Percentiles rank a stretch among this genome's conserved stretches.
phyloP scores from a whole-genome alignment of 2,888 invertebrate genomes.

The Platycnemis pennipes region DNA sequence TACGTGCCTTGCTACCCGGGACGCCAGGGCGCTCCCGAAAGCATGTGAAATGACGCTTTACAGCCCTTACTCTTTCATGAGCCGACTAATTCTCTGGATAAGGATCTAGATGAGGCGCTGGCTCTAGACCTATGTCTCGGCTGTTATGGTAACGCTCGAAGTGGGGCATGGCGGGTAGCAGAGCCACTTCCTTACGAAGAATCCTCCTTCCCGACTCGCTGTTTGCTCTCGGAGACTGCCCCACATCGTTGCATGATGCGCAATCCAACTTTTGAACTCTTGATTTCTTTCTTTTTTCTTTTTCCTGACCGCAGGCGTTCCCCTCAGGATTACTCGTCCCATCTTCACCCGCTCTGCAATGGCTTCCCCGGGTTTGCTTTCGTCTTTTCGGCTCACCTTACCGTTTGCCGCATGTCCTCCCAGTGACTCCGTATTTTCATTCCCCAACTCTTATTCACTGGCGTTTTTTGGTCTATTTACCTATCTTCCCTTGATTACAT shows the following conservation, averaged over 20 bases:
- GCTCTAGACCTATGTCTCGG: neutral
- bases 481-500: too few relatives aligned
- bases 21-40: neutral
- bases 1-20: too few relatives aligned
- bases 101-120: neutral
- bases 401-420: too few relatives aligned
- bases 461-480: too few relatives aligned
- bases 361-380: too few relatives aligned
- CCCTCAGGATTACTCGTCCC: too few relatives aligned
- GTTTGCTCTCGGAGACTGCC: neutral
- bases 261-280: neutral
- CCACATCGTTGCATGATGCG: neutral
- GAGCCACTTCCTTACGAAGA: neutral
- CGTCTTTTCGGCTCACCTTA: too few relatives aligned
- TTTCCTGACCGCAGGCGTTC: neutral
- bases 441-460: too few relatives aligned
- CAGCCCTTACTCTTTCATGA: neutral
- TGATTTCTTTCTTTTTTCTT: neutral
- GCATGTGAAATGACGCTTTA: neutral
- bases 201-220: neutral
- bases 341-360: too few relatives aligned
- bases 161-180: neutral
- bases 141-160: neutral
- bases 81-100: conserved; percentile 3
- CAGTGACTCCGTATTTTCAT: too few relatives aligned